Evolutionary conservation across 2,888 invertebrate species (phyloP).

Genomic region (Melanostoma mellinum): DNA sequence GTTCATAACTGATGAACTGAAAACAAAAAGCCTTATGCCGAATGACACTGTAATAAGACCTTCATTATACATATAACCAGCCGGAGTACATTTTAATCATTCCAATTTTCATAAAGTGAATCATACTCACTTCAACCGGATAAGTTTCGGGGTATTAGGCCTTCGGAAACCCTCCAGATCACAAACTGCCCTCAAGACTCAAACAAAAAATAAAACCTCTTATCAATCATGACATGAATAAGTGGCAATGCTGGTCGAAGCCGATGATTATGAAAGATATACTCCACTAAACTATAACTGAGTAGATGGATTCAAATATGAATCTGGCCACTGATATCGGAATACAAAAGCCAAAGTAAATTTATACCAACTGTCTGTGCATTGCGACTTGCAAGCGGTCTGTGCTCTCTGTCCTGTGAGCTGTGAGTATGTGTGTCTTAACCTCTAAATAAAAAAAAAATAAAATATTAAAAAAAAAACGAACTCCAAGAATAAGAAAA

Average conservation of each 20-base stretch:
- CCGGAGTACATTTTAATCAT: too few relatives aligned
- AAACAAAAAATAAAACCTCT: too few relatives aligned
- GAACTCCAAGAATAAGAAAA: slow-evolving; percentile 57
- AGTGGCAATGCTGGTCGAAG: slow-evolving; percentile 22
- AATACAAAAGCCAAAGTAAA: slow-evolving; percentile 42
- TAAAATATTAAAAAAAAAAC: slow-evolving; percentile 48
- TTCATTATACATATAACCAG: too few relatives aligned
- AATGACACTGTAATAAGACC: too few relatives aligned
- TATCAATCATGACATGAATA: neutral
- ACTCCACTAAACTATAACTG: slow-evolving; percentile 29
- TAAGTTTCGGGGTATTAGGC: too few relatives aligned
- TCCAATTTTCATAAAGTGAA: too few relatives aligned
- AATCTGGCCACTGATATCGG: slow-evolving; percentile 51
- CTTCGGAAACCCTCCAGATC: too few relatives aligned
- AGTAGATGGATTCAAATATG: slow-evolving; percentile 55
- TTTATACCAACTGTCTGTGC: slow-evolving; percentile 27
- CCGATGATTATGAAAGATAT: slow-evolving; percentile 39
- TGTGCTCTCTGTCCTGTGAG: neutral
- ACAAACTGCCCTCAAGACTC: too few relatives aligned
- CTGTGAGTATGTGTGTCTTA: slow-evolving; percentile 30
- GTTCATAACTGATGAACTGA: too few relatives aligned
- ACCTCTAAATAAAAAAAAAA: slow-evolving; percentile 42
- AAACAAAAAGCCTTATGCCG: too few relatives aligned
- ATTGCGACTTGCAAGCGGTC: slow-evolving; percentile 1
- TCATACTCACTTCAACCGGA: too few relatives aligned